Percentiles rank a stretch among this genome's conserved stretches.
Evolutionary conservation across 2,888 invertebrate species (phyloP).

Genomic region (Drosophila dives): DNA sequence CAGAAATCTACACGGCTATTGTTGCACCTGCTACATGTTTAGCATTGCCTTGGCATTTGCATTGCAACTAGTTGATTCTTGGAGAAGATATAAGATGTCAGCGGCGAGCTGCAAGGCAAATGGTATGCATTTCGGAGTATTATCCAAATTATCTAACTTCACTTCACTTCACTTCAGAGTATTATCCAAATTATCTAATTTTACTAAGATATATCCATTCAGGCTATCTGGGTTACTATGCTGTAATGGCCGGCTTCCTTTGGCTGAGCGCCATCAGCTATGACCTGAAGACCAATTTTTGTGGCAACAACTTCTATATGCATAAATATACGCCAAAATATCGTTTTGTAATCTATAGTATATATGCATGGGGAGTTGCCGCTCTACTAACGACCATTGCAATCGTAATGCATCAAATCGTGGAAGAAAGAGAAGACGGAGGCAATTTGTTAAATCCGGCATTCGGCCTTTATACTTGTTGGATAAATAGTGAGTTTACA

Average conservation of each 20-base stretch:
- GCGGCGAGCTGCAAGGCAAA: not conserved
- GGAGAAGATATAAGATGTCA: not conserved
- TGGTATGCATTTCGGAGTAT: conserved; percentile 18
- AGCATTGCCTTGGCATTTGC: conserved; percentile 16
- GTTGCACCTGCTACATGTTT: conserved; percentile 33
- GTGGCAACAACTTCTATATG: conserved; percentile 40
- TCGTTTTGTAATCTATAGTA: conserved; percentile 72
- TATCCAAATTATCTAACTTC: too few species aligned
- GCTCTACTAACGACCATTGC: conserved; percentile 59
- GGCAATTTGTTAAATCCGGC: conserved; percentile 82
- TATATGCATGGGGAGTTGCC: conserved; percentile 81
- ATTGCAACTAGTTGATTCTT: not conserved
- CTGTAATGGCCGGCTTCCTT: conserved; percentile 91
- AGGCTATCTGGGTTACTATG: conserved; percentile 86
- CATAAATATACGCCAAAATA: conserved; percentile 52
- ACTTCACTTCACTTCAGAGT: too few species aligned
- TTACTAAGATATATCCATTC: not conserved
- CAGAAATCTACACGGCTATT: conserved; percentile 34
- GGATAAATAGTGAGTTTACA: conserved; percentile 86
- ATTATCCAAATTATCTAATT: too few species aligned
- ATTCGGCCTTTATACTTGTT: conserved; percentile 86
- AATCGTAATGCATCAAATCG: conserved; percentile 71
- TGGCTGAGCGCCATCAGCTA: conserved; percentile 95
- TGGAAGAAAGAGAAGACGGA: conserved; percentile 53
- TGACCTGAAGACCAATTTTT: conserved; percentile 89